These are phyloP conservation scores for Arbacia lixula DNA, from an alignment of 53 echinoderm and acorn worm species.

Conservation along the genomic window DNA sequence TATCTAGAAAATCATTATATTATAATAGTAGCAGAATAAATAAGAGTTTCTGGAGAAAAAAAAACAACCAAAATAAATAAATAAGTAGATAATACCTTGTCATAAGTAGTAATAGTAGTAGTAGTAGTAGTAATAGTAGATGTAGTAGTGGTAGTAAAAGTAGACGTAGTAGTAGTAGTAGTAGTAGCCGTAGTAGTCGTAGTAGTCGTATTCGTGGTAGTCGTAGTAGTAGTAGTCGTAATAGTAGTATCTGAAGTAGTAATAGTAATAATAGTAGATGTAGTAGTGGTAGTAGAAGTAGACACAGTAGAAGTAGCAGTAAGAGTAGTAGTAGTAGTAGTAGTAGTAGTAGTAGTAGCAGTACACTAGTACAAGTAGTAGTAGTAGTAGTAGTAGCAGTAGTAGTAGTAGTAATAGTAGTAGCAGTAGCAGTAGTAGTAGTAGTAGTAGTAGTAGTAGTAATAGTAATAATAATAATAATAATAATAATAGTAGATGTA, in stretches of 20 bases:
- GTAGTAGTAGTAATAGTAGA: neutral
- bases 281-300: neutral
- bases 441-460: no score
- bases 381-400: neutral
- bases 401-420: neutral
- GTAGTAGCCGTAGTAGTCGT: neutral
- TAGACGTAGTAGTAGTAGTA: neutral
- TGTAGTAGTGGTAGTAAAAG: neutral
- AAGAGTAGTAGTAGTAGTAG: neutral
- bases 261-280: neutral
- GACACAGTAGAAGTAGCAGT: neutral
- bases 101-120: neutral
- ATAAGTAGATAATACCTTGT: no score
- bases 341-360: constrained; percentile 1
- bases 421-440: neutral
- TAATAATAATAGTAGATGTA: neutral
- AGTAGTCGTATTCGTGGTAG: neutral
- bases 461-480: neutral
- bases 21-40: no score
- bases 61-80: no score
- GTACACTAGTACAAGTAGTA: neutral
- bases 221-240: neutral
- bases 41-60: no score
- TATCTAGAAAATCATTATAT: no score
- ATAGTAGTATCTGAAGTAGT: neutral